A percentile compares a stretch with the other conserved stretches of the same genome.
Conservation (phyloP, 2,888 invertebrate species). For the Chaetoderma sp. region DNA sequence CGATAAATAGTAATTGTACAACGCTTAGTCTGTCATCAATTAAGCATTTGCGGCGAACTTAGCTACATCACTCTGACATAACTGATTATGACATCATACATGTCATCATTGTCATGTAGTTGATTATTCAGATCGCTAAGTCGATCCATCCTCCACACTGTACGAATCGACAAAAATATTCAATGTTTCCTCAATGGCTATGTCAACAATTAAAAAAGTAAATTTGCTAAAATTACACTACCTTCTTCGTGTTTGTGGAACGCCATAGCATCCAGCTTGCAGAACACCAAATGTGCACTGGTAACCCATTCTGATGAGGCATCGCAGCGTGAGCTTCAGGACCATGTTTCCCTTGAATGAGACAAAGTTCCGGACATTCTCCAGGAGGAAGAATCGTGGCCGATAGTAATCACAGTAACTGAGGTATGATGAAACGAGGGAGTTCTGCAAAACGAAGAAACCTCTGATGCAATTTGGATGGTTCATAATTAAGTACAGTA, state of each 20-base stretch:
- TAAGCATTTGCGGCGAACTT: no score
- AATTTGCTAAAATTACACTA: no score
- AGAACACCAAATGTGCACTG: constrained; percentile 88
- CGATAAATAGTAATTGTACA: background rate
- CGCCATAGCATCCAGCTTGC: constrained; percentile 87
- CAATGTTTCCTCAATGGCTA: no score
- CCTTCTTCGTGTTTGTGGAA: constrained; percentile 84
- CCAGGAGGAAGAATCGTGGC: constrained; percentile 85
- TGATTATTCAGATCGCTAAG: background rate
- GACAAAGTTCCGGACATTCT: constrained; percentile 89
- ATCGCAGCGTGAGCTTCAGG: constrained; percentile 81
- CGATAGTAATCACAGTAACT: constrained; percentile 89
- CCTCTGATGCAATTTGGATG: background rate
- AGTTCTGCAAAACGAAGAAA: constrained; percentile 73
- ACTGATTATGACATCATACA: background rate
- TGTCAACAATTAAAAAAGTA: no score
- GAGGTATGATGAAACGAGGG: constrained; percentile 83
- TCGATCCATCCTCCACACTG: background rate
- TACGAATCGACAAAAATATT: no score
- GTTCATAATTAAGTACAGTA: no score
- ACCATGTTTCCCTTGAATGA: constrained; percentile 86
- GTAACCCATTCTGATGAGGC: constrained; percentile 86
- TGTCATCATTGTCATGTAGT: no score
- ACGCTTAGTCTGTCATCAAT: no score
- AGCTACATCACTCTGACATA: no score